Conservation (phyloP, 2,797 vertebrate species). For the Pogonophryne albipinna region DNA sequence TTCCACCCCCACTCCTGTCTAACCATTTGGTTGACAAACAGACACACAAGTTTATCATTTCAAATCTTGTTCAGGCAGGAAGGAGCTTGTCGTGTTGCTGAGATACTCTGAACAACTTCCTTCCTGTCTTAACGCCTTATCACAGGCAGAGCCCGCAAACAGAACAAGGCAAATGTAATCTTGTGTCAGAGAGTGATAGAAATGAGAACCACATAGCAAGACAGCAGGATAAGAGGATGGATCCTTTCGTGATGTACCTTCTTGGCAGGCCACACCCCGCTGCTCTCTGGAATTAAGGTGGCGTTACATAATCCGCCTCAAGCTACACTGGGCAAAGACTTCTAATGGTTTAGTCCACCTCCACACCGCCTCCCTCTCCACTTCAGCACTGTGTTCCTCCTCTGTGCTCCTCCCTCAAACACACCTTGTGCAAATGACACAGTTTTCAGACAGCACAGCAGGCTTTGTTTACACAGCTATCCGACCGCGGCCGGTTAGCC, state of each 20-base stretch:
- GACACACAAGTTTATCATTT: constrained; percentile 46
- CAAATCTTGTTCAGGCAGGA: constrained; percentile 70
- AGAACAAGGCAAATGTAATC: constrained; percentile 30
- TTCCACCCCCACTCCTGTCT: constrained; percentile 25
- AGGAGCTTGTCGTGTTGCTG: constrained; percentile 54
- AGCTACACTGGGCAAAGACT: constrained; percentile 67
- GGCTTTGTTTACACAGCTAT: constrained; percentile 87
- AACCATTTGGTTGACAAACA: constrained; percentile 36
- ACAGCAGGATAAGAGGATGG: constrained; percentile 33
- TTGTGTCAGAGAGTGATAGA: constrained; percentile 26
- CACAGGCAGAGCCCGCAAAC: constrained; percentile 10
- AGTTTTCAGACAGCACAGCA: constrained; percentile 79
- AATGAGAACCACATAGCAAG: constrained; percentile 23
- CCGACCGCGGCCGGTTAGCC: constrained; percentile 73
- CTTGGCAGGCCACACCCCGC: constrained; percentile 62
- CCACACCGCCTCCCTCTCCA: constrained; percentile 67
- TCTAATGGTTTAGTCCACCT: constrained; percentile 85
- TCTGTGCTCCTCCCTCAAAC: constrained; percentile 81
- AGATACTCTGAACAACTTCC: constrained; percentile 80
- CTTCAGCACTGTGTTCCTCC: constrained; percentile 59
- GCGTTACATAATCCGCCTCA: constrained; percentile 74
- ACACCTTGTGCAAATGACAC: constrained; percentile 89
- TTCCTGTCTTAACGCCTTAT: constrained; percentile 77
- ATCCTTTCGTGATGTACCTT: constrained; percentile 58
- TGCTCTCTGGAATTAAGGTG: constrained; percentile 69